These are phyloP conservation scores for Scartelaos histophorus DNA, from an alignment of 2,113 vertebrate species.

Conservation along the genomic window DNA sequence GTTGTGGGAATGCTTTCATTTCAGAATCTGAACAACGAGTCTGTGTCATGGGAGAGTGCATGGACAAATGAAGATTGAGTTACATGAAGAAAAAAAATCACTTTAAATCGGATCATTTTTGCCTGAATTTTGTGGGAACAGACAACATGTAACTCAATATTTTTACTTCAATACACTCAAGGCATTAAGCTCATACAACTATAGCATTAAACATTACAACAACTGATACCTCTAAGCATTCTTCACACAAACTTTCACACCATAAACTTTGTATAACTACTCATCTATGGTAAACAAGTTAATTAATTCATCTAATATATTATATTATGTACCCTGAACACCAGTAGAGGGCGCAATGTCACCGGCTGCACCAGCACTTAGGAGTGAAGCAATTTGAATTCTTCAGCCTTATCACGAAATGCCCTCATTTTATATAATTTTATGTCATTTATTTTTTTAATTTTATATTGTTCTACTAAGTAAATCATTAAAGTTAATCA, in stretches of 20 bases:
- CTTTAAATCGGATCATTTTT: conserved; percentile 26
- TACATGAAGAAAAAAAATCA: conserved; percentile 16
- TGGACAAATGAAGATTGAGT: conserved; percentile 52
- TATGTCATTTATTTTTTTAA: too few relatives aligned
- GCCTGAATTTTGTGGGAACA: conserved; percentile 56
- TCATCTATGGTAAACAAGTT: too few relatives aligned
- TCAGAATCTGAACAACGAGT: conserved; percentile 24
- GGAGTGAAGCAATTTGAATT: neutral
- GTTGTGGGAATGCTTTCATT: conserved; percentile 39
- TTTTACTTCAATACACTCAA: too few relatives aligned
- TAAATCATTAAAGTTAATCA: too few relatives aligned
- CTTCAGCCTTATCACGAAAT: too few relatives aligned
- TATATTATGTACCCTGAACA: neutral
- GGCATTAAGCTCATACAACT: conserved; percentile 32
- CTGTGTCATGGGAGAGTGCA: conserved; percentile 74
- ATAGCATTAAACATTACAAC: neutral
- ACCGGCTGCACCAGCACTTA: neutral
- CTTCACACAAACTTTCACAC: too few relatives aligned
- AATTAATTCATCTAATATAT: neutral
- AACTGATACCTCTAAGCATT: too few relatives aligned
- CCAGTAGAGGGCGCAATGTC: neutral
- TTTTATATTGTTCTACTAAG: too few relatives aligned
- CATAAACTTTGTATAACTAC: too few relatives aligned
- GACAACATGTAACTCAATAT: conserved; percentile 62
- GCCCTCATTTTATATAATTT: too few relatives aligned